phyloP scores from a whole-genome alignment of 2,888 invertebrate genomes.

The Himalopsyche anomala region DNA sequence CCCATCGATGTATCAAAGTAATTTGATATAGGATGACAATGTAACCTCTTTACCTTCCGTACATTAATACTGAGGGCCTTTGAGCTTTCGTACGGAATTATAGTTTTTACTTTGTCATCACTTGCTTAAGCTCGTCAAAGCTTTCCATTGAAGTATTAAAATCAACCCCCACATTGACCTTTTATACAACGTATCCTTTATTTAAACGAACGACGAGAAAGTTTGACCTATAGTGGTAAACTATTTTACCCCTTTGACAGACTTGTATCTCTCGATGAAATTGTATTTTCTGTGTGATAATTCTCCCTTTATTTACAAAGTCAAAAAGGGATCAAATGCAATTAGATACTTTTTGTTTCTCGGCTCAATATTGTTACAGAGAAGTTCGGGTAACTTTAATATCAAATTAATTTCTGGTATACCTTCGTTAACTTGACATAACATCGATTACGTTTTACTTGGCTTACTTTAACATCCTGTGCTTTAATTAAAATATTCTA shows the following conservation, averaged over 20 bases:
- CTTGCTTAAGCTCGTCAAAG: constrained; percentile 33
- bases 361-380: not conserved
- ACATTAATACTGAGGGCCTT: not conserved
- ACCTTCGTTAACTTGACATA: constrained; percentile 10
- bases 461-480: no score
- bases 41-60: not conserved
- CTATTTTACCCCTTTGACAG: constrained; percentile 36
- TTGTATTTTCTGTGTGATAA: constrained; percentile 27
- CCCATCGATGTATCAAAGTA: not conserved
- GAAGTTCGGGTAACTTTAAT: not conserved
- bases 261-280: constrained; percentile 22
- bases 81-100: constrained; percentile 24
- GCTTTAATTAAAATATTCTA: no score
- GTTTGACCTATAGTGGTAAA: constrained; percentile 35
- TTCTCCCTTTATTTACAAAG: constrained; percentile 5
- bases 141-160: constrained; percentile 19
- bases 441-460: no score
- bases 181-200: constrained; percentile 18
- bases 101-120: constrained; percentile 42
- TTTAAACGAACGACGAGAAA: not conserved
- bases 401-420: constrained; percentile 11
- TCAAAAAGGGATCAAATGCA: constrained; percentile 35
- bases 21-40: constrained; percentile 2
- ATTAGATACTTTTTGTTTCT: constrained; percentile 37
- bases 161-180: constrained; percentile 16